phyloP scores from a whole-genome alignment of 2,113 vertebrate genomes.

The Notechis scutatus region DNA sequence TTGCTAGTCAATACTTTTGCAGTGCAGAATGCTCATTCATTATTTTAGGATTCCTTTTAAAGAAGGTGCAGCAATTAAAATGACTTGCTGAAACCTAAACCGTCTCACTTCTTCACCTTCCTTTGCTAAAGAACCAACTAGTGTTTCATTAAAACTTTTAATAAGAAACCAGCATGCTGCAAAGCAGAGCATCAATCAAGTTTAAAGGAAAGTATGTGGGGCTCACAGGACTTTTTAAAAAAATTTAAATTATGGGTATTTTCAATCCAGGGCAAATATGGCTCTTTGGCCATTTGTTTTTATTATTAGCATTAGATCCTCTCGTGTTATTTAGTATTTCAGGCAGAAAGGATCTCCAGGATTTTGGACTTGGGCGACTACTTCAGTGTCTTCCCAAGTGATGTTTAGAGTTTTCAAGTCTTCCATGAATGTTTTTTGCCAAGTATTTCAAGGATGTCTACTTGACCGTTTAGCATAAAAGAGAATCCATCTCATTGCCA shows the following conservation, averaged over 20 bases:
- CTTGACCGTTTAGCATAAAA: not conserved
- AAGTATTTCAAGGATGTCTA: not conserved
- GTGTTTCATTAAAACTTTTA: not conserved
- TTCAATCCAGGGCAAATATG: not conserved
- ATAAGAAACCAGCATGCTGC: not conserved
- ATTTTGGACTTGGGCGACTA: not conserved
- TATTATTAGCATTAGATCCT: not conserved
- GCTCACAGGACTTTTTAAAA: not conserved
- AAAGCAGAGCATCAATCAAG: not conserved
- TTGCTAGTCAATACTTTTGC: not conserved
- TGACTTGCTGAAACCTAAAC: not conserved
- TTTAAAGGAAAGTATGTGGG: not conserved
- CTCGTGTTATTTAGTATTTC: not conserved
- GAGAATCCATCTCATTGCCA: not conserved
- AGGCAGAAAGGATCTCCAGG: not conserved
- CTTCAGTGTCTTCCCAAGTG: not conserved
- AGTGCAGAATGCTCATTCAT: not conserved
- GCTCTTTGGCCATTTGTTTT: not conserved
- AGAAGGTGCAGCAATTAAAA: not conserved
- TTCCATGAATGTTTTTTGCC: not conserved
- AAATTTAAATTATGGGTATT: not conserved
- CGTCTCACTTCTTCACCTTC: not conserved
- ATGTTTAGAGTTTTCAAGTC: not conserved
- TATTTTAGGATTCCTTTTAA: not conserved
- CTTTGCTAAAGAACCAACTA: not conserved